Conservation (phyloP, 2,888 invertebrate species). For the Drosophila atroscutellata region DNA sequence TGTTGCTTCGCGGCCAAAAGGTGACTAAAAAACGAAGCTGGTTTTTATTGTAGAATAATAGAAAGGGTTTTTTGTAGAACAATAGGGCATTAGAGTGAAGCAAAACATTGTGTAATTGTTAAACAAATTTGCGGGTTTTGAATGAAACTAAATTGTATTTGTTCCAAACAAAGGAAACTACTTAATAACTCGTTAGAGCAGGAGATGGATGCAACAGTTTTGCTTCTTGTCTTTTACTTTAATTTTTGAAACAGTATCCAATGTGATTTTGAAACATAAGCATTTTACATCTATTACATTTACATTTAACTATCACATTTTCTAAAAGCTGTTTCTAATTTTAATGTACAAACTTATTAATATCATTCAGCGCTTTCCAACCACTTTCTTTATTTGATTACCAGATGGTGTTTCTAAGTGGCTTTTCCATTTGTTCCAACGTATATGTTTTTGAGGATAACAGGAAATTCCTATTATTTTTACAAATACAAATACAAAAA, state of each 20-base stretch:
- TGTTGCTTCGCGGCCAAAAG: not conserved
- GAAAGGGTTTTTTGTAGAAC: not conserved
- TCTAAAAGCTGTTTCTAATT: not conserved
- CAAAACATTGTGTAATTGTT: not conserved
- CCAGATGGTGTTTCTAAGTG: not conserved
- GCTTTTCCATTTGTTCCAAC: not conserved
- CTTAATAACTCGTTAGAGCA: not conserved
- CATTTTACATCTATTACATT: no score
- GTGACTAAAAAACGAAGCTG: not conserved
- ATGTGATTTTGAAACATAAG: not conserved
- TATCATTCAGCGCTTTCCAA: no score
- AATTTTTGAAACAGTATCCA: not conserved
- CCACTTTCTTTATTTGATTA: not conserved
- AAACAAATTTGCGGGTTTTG: not conserved
- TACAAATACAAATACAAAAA: not conserved
- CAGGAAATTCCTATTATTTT: not conserved
- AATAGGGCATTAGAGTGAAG: not conserved
- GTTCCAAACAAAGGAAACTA: not conserved
- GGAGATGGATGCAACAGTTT: not conserved
- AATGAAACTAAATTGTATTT: not conserved
- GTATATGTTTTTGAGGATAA: not conserved
- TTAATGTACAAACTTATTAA: not conserved
- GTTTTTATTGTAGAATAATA: not conserved
- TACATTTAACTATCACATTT: no score
- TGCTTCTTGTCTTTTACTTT: not conserved